These are phyloP conservation scores for Pitta sordida DNA, from an alignment of 2,113 vertebrate genomes.

Conservation along the genomic window DNA sequence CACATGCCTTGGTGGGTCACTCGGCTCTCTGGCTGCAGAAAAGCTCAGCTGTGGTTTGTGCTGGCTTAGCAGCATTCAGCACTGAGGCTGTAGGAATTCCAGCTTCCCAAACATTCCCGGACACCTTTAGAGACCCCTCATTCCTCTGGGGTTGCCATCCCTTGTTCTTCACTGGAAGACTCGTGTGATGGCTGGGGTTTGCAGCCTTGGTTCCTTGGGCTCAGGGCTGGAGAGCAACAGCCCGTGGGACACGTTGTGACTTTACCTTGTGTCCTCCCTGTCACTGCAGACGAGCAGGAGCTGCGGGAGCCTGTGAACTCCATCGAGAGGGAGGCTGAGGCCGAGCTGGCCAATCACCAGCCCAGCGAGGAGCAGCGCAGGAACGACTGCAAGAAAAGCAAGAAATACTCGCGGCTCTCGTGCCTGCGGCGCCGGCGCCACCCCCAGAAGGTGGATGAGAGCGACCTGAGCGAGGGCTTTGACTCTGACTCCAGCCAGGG, in stretches of 20 bases:
- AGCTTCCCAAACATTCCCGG: not conserved
- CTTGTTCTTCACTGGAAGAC: not conserved
- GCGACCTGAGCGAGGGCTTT: conserved; percentile 95
- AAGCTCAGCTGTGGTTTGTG: not conserved
- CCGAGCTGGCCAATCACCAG: conserved; percentile 5
- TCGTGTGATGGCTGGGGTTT: not conserved
- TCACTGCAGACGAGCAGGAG: conserved; percentile 81
- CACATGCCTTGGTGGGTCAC: not conserved
- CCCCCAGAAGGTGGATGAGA: conserved; percentile 86
- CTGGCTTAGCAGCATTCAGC: not conserved
- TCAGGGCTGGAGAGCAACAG: not conserved
- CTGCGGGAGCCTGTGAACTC: conserved; percentile 62
- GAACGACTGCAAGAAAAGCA: conserved; percentile 71
- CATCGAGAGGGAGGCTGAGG: conserved; percentile 55
- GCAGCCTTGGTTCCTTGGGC: not conserved
- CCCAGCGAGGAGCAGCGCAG: not conserved
- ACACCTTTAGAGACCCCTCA: not conserved
- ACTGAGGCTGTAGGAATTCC: not conserved
- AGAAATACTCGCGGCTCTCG: conserved; percentile 88
- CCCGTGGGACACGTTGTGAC: not conserved
- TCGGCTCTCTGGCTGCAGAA: not conserved
- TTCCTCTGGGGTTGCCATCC: not conserved
- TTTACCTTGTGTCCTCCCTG: not conserved
- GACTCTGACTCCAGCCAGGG: conserved; percentile 80
- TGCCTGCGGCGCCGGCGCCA: conserved; percentile 83